Evolutionary conservation across 1,140 invertebrate genomes (phyloP).

Genomic region (Drosophila sulfurigaster): DNA sequence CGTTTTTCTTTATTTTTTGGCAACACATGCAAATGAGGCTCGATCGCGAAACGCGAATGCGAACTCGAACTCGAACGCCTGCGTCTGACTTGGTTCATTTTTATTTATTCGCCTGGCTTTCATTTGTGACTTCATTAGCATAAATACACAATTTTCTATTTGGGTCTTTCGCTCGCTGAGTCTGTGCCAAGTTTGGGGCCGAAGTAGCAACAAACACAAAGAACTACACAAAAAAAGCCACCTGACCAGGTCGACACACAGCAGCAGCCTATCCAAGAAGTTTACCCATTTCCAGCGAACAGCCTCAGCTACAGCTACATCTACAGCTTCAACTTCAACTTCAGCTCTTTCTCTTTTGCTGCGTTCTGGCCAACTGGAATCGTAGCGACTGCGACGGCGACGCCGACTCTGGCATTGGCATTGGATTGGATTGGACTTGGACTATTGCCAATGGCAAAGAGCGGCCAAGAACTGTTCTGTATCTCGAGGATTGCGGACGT

Average conservation of each 20-base stretch:
- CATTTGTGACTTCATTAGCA: slow-evolving; percentile 49
- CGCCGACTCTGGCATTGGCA: not conserved
- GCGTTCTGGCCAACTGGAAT: not conserved
- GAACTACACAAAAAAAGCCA: slow-evolving; percentile 23
- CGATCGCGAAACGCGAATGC: no score
- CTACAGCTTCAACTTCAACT: slow-evolving; percentile 2
- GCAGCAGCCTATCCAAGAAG: slow-evolving; percentile 20
- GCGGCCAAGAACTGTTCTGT: slow-evolving; percentile 52
- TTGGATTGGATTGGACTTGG: slow-evolving; percentile 5
- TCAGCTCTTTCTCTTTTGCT: slow-evolving; percentile 12
- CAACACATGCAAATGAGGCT: not conserved
- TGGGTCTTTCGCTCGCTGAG: not conserved
- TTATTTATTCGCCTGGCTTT: slow-evolving; percentile 31
- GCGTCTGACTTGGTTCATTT: not conserved
- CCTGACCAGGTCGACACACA: slow-evolving; percentile 40
- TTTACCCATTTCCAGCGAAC: slow-evolving; percentile 25
- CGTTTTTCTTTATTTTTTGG: not conserved
- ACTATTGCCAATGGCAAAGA: slow-evolving; percentile 29
- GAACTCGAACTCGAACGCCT: not conserved
- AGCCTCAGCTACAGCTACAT: slow-evolving; percentile 18
- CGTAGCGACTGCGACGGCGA: no score
- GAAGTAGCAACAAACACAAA: not conserved
- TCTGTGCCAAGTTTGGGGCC: slow-evolving; percentile 33
- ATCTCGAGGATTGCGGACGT: slow-evolving; percentile 55
- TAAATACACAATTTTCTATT: slow-evolving; percentile 43